Percentiles rank a stretch among this genome's conserved stretches.
These are phyloP conservation scores for Parus major DNA, from an alignment of 2,113 vertebrate species.

Conservation along the genomic window DNA sequence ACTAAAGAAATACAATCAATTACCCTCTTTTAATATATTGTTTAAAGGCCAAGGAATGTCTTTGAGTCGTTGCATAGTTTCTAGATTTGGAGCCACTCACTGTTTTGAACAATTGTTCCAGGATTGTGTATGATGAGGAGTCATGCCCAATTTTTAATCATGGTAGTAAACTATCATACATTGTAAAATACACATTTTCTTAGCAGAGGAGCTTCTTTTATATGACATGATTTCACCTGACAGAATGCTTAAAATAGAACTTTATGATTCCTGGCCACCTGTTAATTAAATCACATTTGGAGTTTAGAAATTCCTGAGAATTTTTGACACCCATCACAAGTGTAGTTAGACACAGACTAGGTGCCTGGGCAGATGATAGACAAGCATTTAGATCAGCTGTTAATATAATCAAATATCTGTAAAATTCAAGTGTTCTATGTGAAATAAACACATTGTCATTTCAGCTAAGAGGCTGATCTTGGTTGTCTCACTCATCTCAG, in stretches of 20 bases:
- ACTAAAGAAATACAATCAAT: not conserved
- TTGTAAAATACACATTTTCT: not conserved
- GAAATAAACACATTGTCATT: not conserved
- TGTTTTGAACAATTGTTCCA: not conserved
- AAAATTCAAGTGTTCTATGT: not conserved
- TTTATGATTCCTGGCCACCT: not conserved
- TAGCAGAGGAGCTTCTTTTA: not conserved
- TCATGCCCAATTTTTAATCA: not conserved
- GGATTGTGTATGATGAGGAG: not conserved
- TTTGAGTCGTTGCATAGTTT: not conserved
- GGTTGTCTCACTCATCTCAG: not conserved
- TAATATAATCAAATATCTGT: not conserved
- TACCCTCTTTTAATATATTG: not conserved
- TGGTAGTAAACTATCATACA: not conserved
- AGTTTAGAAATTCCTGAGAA: not conserved
- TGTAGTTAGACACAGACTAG: not conserved
- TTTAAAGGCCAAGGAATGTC: not conserved
- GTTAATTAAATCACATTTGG: not conserved
- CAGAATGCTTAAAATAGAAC: not conserved
- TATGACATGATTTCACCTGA: not conserved
- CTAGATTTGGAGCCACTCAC: not conserved
- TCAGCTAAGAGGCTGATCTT: not conserved
- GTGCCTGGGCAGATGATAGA: not conserved
- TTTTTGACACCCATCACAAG: rapidly evolving
- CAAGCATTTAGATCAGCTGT: not conserved